These are phyloP conservation scores for Sphyrna mokarran DNA, from an alignment of 2,113 vertebrate genomes.

Conservation along the genomic window DNA sequence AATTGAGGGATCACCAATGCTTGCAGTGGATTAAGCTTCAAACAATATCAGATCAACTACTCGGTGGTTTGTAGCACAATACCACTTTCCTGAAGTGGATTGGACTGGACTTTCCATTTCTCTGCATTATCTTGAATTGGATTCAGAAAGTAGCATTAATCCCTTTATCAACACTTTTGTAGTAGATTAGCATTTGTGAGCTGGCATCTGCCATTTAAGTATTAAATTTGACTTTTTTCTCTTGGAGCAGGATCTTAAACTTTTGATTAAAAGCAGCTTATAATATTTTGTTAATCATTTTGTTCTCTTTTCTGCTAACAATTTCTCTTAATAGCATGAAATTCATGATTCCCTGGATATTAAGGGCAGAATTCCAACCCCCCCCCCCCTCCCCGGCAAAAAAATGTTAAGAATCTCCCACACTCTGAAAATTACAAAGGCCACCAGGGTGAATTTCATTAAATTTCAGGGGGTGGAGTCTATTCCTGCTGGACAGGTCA, in stretches of 20 bases:
- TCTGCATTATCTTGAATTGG: background rate
- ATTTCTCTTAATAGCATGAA: background rate
- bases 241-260: background rate
- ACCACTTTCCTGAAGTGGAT: background rate
- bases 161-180: background rate
- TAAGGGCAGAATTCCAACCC: too few species aligned
- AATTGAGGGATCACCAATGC: background rate
- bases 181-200: background rate
- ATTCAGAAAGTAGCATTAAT: background rate
- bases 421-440: too few species aligned
- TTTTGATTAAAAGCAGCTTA: background rate
- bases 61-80: background rate
- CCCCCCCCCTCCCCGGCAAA: too few species aligned
- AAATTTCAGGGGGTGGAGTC: too few species aligned
- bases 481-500: too few species aligned
- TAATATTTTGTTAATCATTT: background rate
- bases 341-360: background rate
- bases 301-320: background rate
- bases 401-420: too few species aligned
- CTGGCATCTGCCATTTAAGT: background rate
- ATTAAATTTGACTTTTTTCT: background rate
- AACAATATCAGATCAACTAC: background rate
- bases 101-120: background rate
- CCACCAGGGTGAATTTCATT: too few species aligned
- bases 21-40: background rate